Percentiles rank a stretch among this genome's conserved stretches.
phyloP scores from a whole-genome alignment of 1,140 invertebrate species.

The Batillaria attramentaria region DNA sequence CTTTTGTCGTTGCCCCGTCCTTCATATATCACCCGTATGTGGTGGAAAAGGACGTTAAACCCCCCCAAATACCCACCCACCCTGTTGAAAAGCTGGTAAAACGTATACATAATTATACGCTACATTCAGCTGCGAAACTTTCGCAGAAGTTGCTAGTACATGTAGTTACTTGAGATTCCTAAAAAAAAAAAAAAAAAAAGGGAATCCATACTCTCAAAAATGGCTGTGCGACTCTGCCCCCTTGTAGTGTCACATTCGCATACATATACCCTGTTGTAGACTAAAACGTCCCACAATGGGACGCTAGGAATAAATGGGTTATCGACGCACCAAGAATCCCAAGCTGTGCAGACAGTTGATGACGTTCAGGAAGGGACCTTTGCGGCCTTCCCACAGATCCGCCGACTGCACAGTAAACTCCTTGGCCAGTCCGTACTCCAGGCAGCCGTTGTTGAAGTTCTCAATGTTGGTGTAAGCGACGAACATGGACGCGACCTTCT shows the following conservation, averaged over 20 bases:
- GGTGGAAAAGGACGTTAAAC: background rate
- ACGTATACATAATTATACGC: background rate
- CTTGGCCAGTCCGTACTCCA: slow-evolving; percentile 61
- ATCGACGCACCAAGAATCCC: slow-evolving; percentile 62
- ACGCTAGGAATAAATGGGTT: background rate
- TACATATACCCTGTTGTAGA: background rate
- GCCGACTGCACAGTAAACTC: slow-evolving; percentile 62
- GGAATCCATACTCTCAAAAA: slow-evolving; percentile 31
- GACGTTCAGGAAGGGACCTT: slow-evolving; percentile 67
- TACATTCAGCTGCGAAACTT: background rate
- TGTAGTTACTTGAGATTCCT: background rate
- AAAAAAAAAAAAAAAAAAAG: background rate
- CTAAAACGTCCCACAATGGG: background rate
- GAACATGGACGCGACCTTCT: slow-evolving; percentile 60
- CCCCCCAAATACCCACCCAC: background rate
- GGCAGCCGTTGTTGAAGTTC: slow-evolving; percentile 64
- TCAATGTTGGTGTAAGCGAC: slow-evolving; percentile 66
- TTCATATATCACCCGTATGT: background rate
- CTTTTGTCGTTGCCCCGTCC: background rate
- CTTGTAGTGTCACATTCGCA: background rate
- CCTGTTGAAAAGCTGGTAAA: background rate
- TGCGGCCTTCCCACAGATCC: slow-evolving; percentile 65
- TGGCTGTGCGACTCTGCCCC: background rate
- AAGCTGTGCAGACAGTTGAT: slow-evolving; percentile 67
- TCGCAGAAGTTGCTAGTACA: background rate